Evolutionary conservation across 2,113 vertebrate species (phyloP), one percentile per base, ranked within the genome.

Genomic region (Chelonoidis abingdonii): DNA sequence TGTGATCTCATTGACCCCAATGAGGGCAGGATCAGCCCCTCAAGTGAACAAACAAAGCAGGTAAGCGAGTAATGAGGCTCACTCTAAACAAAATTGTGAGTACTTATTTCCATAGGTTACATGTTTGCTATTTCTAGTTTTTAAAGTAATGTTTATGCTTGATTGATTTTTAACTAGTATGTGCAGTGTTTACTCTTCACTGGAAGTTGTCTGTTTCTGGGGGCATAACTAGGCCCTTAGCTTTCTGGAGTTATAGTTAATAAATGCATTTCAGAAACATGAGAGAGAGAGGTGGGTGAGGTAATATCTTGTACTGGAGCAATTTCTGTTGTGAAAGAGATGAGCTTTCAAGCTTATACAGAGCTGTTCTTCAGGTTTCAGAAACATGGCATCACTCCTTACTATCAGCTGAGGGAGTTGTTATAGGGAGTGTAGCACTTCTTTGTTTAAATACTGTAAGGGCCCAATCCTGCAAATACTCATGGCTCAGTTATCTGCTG

Each of bases 21-120:
- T 88, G 93, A 96, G 94, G 83, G 95, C 86, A 29, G 47, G 90
- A 87, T 87, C 96, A 97, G 94, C 8, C 53, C 53, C 53, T 54
- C 53, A 54, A 54, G 87, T 90, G 69, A 59, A 56, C 83, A 21
- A 41, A 21, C 0, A 1, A 0, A 25, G 69, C 88, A 82, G 62
- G 2, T 2, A 44, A 88, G 87, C 79, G 53, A 21, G 1, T 2
- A 76, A 57, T 88, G 22, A 27, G 72, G 80, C 75, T 76, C 38
- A 25, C 38, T 13, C 27, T 38, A 2, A 88, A 91, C 50, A 24
- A 88, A 89, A 87, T 78, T 10, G 44, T 41, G 57, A 19, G 25
- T 27, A 31, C 59, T 65, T 35, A 3, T 82, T 72, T 72, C 76
- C 69, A 19, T 75, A 27, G 38, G 38, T 21, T 79, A 91, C 57